Evolutionary conservation across 2,888 invertebrate species (phyloP), one percentile per base, ranked within the genome.

Genomic region (Spisula subtruncata): DNA sequence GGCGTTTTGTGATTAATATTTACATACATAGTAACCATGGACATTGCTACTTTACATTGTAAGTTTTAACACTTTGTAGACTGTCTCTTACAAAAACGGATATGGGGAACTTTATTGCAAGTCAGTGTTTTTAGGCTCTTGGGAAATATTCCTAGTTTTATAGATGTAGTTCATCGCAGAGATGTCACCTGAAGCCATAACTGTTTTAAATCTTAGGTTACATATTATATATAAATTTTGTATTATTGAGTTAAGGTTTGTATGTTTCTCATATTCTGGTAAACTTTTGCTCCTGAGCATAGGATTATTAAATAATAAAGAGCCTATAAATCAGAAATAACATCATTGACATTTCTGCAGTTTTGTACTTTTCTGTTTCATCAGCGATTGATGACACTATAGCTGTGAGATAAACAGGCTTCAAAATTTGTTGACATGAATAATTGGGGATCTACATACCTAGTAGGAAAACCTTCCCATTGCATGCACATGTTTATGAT

Each of bases 81-180:
- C 60, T 66, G 60, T 66, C 56, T 56, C 20, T n/a, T 56, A 66
- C 60, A 66, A n/a, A n/a, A 66, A 66, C 60, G 5, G 60, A 66
- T 66, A n/a, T 25, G 60, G n/a, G 60, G 25, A 25, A 66, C 60
- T 66, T 66, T 10, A 66, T 66, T 25, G 60, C 8, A 66, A 66
- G 60, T 66, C 60, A 25, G 60, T 66, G 60, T 66, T 66, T 66
- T 25, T 10, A 25, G 4, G 10, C 60, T n/a, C n/a, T 10, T 25
- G 25, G 25, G 25, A 66, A 66, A 25, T 66, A 25, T 66, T 25
- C 20, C 60, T n/a, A 25, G 60, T 66, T 66, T 60, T 66, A 25
- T 66, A 25, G 60, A 66, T 66, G 60, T 12, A 25, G 25, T 66
- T 66, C 25, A n/a, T 25, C 25, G 0, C 10, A 25, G 60, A 25